Conservation (phyloP, 2,888 invertebrate genomes). For the Drymonia ruficornis region DNA sequence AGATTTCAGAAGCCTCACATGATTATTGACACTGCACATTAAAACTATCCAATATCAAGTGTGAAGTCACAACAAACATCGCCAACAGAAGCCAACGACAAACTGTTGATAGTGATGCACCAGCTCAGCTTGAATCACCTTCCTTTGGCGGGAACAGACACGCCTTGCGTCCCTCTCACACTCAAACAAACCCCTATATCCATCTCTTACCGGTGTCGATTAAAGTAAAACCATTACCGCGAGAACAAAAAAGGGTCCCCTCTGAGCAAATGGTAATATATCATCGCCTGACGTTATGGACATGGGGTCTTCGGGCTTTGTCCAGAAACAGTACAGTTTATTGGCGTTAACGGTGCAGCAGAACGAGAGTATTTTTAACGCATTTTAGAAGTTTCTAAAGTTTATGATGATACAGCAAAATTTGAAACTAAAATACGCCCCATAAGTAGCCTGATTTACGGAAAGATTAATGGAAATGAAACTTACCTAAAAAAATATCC, state of each 20-base stretch:
- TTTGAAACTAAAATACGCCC: background rate
- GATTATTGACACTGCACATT: conserved; percentile 1
- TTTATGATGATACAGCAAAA: background rate
- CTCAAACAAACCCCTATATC: conserved; percentile 34
- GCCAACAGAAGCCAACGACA: conserved; percentile 60
- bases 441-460: background rate
- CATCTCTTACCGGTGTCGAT: conserved; percentile 64
- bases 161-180: conserved; percentile 52
- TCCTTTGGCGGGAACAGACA: conserved; percentile 76
- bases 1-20: background rate
- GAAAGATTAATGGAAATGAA: no score
- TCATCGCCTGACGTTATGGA: conserved; percentile 80
- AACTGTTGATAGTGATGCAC: conserved; percentile 77
- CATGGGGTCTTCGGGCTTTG: conserved; percentile 75
- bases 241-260: conserved; percentile 85
- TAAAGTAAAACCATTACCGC: conserved; percentile 81
- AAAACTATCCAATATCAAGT: background rate
- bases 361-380: conserved; percentile 34
- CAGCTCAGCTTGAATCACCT: conserved; percentile 72
- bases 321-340: conserved; percentile 74
- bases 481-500: no score
- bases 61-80: conserved; percentile 40
- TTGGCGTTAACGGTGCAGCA: conserved; percentile 67
- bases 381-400: conserved; percentile 9
- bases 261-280: conserved; percentile 83